These are phyloP conservation scores for Mastigias papua DNA, from an alignment of 30 jellyfish, hydroid and myxozoan genomes.

Conservation along the genomic window DNA sequence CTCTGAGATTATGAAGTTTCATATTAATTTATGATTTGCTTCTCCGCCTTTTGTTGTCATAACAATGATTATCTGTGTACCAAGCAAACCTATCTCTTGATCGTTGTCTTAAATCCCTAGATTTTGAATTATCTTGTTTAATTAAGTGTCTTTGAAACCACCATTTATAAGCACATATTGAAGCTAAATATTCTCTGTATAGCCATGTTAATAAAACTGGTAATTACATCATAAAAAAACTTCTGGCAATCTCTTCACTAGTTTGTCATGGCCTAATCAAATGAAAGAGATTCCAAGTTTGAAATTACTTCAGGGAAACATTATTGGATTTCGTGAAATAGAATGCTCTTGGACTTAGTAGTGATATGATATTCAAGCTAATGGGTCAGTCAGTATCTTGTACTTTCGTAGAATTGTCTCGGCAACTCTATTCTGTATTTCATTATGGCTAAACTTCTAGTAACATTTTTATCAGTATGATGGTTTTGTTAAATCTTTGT, in stretches of 20 bases:
- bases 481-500: no score
- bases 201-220: neutral
- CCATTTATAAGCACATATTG: constrained; percentile 16
- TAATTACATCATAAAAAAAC: neutral
- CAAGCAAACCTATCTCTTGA: constrained; percentile 21
- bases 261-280: neutral
- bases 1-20: constrained; percentile 64
- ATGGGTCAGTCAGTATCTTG: no score
- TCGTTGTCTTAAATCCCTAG: neutral
- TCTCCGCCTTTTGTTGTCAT: constrained; percentile 67
- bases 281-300: neutral
- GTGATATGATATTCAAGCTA: no score
- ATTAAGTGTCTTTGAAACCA: constrained; percentile 11
- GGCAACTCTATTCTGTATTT: no score
- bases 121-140: constrained; percentile 25
- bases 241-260: neutral
- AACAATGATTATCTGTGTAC: constrained; percentile 34
- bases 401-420: no score
- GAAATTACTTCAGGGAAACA: neutral
- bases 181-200: neutral
- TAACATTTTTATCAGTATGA: no score
- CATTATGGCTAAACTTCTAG: no score
- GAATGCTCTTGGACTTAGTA: no score
- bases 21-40: constrained; percentile 34
- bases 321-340: no score